A percentile compares a stretch with the other conserved stretches of the same genome.
phyloP scores from a whole-genome alignment of 2,888 invertebrate genomes.

The Synanthedon andrenaeformis region DNA sequence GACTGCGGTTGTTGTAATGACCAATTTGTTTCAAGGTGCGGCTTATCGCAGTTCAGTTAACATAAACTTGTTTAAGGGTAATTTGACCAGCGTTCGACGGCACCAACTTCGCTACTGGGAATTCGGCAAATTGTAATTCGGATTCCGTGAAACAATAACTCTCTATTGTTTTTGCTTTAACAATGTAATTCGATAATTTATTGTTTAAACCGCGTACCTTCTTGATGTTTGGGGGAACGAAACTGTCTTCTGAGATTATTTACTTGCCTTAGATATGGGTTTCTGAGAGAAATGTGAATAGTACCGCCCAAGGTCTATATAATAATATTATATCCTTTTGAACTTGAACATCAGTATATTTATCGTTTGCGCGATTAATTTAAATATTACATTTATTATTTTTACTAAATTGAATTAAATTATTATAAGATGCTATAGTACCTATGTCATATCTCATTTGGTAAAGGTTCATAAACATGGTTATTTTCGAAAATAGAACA shows the following conservation, averaged over 20 bases:
- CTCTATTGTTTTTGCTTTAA: constrained; percentile 14
- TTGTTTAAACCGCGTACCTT: background rate
- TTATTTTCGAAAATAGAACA: no score
- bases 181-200: constrained; percentile 2
- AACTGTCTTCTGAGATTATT: background rate
- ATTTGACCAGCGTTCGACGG: constrained; percentile 33
- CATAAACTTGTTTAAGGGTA: constrained; percentile 26
- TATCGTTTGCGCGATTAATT: no score
- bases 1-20: constrained; percentile 3
- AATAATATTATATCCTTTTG: no score
- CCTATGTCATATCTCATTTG: no score
- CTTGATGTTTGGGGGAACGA: background rate
- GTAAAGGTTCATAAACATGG: no score
- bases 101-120: constrained; percentile 23
- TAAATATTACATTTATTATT: no score
- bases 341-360: no score
- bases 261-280: no score
- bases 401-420: no score
- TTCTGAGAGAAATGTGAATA: no score
- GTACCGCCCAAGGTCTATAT: no score
- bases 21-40: constrained; percentile 8
- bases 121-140: constrained; percentile 19
- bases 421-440: no score
- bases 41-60: constrained; percentile 15
- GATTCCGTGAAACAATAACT: constrained; percentile 18